Conservation (phyloP, 1,140 invertebrate species). For the Zaprionus kolodkinae region DNA sequence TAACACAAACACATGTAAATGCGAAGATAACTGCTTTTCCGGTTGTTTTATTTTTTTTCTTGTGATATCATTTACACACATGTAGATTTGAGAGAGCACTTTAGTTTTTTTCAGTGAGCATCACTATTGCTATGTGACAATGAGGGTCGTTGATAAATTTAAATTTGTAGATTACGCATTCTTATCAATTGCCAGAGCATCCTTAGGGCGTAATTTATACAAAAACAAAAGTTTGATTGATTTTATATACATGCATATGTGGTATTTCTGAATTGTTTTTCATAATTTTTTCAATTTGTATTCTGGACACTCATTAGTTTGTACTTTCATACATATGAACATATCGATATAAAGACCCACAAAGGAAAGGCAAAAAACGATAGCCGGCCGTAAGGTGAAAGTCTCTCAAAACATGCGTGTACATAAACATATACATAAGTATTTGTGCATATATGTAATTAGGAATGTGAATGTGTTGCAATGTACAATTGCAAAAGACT, state of each 20-base stretch:
- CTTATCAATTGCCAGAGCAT: constrained; percentile 5
- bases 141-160: background rate
- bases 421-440: background rate
- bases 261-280: background rate
- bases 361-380: background rate
- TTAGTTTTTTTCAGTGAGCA: constrained; percentile 2
- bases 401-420: background rate
- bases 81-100: background rate
- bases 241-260: background rate
- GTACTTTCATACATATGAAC: background rate
- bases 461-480: background rate
- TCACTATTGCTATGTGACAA: background rate
- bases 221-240: background rate
- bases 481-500: background rate
- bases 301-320: background rate
- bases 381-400: background rate
- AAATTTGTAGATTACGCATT: constrained; percentile 1
- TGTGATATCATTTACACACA: background rate
- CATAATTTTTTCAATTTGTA: background rate
- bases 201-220: background rate
- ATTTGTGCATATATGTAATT: background rate
- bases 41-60: background rate
- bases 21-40: background rate
- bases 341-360: background rate
- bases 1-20: background rate